Conservation (phyloP, 2,888 invertebrate species). For the Heliconius ismenius region DNA sequence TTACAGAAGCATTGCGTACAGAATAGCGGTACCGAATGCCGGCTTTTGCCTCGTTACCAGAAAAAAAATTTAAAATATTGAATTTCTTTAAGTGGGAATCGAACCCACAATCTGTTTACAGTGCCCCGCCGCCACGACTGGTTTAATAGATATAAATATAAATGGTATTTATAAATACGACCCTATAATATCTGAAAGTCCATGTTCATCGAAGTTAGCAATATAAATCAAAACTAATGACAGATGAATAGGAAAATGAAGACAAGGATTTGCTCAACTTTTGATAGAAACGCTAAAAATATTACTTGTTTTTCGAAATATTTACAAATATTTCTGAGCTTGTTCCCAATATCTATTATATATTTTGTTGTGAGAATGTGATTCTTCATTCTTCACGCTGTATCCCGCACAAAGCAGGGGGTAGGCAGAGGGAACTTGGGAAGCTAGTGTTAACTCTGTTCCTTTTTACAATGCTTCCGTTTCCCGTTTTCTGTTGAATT, state of each 20-base stretch:
- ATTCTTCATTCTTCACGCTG: no score
- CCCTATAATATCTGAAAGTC: neutral
- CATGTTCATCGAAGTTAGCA: neutral
- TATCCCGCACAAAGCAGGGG: no score
- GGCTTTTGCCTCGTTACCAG: neutral
- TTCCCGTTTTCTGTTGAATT: no score
- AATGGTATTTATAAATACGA: neutral
- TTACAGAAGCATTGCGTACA: no score
- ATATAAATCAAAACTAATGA: conserved; percentile 11
- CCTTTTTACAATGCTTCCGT: no score
- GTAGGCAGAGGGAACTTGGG: no score
- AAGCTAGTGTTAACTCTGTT: no score
- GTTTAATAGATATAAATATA: neutral
- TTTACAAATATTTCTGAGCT: no score
- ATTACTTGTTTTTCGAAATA: conserved; percentile 1
- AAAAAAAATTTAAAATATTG: no score
- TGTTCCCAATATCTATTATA: neutral
- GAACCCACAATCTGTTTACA: neutral
- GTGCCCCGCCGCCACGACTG: no score
- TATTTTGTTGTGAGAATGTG: neutral
- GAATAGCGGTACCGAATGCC: neutral
- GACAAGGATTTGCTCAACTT: neutral
- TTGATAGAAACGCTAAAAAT: neutral
- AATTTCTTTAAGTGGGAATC: neutral
- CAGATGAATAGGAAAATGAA: conserved; percentile 18